These are phyloP conservation scores for Siniperca knerii DNA, from an alignment of 2,113 vertebrate genomes.

Conservation along the genomic window DNA sequence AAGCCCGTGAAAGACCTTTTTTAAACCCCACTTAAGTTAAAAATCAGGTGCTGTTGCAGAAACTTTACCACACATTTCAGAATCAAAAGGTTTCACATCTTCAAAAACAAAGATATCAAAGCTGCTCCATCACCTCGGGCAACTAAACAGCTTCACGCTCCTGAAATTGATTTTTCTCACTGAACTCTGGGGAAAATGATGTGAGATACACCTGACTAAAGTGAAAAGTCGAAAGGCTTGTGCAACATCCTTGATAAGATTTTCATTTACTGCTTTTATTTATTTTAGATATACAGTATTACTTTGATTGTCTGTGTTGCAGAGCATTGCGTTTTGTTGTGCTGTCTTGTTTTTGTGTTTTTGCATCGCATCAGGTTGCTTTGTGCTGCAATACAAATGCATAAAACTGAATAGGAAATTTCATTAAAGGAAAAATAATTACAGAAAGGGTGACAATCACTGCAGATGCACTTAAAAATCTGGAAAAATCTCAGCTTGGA, in stretches of 20 bases:
- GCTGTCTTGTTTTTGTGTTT: conserved; percentile 11
- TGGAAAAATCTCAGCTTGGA: background rate
- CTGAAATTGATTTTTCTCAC: conserved; percentile 38
- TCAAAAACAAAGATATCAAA: conserved; percentile 76
- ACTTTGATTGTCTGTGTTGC: conserved; percentile 40
- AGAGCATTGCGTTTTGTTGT: conserved; percentile 28
- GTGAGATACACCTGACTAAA: conserved; percentile 42
- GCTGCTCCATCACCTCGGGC: conserved; percentile 61
- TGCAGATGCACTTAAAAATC: background rate
- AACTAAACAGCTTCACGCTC: conserved; percentile 31
- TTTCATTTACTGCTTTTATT: conserved; percentile 41
- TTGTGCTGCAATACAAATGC: background rate
- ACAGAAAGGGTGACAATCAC: background rate
- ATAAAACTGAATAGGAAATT: background rate
- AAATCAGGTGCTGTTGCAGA: conserved; percentile 59
- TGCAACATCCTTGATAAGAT: conserved; percentile 37
- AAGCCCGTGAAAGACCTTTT: conserved; percentile 40
- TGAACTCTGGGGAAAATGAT: conserved; percentile 49
- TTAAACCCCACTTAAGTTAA: conserved; percentile 62
- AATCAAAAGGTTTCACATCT: conserved; percentile 72
- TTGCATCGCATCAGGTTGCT: background rate
- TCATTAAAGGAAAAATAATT: background rate
- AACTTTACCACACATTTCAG: conserved; percentile 68
- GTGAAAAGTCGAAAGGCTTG: conserved; percentile 52
- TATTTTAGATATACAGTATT: conserved; percentile 8